Evolutionary conservation across 64 coral and sea anemone genomes (phyloP).

Genomic region (Trachythela sp.): DNA sequence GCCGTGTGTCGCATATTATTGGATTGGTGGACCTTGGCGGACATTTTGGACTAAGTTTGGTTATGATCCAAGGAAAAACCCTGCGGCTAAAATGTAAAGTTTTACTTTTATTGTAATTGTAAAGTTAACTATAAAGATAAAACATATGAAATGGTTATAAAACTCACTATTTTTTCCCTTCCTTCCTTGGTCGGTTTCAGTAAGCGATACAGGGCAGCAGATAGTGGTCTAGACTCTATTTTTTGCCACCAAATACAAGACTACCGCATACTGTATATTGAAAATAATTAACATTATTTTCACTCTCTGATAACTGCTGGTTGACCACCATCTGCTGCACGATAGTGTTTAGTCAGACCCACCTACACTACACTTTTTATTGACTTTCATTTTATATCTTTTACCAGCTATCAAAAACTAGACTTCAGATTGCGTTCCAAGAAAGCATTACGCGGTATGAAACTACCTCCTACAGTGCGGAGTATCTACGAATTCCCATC

Average conservation of each 20-base stretch:
- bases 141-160: not conserved
- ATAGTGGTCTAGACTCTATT: no score
- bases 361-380: no score
- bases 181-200: no score
- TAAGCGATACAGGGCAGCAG: no score
- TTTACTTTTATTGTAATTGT: not conserved
- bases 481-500: not conserved
- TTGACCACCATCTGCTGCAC: no score
- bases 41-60: slow-evolving; percentile 91
- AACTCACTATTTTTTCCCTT: not conserved
- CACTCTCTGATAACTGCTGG: no score
- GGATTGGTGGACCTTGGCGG: slow-evolving; percentile 89
- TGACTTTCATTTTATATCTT: not conserved
- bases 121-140: not conserved
- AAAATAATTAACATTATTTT: no score
- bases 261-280: no score
- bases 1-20: slow-evolving; percentile 68
- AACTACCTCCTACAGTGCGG: not conserved
- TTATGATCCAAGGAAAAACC: slow-evolving; percentile 86
- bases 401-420: not conserved
- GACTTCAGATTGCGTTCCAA: not conserved
- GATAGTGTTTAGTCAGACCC: no score
- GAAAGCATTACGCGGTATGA: not conserved
- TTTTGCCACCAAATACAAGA: no score
- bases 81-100: slow-evolving; percentile 83